Base-by-base conservation (phyloP, 2,888 invertebrate species). In the Dorcus hopei region DNA sequence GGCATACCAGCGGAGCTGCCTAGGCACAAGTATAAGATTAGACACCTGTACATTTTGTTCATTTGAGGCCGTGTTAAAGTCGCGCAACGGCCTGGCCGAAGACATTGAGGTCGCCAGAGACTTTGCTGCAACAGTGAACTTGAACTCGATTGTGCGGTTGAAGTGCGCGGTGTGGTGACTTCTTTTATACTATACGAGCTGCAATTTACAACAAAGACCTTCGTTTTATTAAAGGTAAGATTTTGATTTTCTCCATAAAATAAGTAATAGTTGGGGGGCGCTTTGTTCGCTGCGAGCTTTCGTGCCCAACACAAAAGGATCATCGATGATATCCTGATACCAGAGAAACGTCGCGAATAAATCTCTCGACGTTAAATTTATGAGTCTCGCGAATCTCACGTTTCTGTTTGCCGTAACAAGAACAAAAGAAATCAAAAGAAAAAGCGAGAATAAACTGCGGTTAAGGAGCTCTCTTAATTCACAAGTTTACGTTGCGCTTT, bases 41-140 rank as follows among this genome's bases (percentile, higher is more conserved):
- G 70, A 68, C 73, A 72, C 74, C 72, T 74, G 77, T 70, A 68
- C 64, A 65, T 66, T 72, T 73, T 67, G 72, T 74, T 73, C 76
- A 76, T 75, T 76, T 74, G 73, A 71, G 68, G 65, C 63, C 63
- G 65, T 65, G 70, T 66, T 64, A 67, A 65, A 70, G 68, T 69
- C 68, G 70, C 71, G 70, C 68, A 70, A 14, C 70, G 68, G 68
- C 63, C 62, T 19, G 50, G 51, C 61, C 59, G 53, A 56, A 63
- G 66, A 65, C 66, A 60, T 53, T 50, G 60, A 63, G 56, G 60
- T 61, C 61, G 59, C 14, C 58, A 58, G 57, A 65, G 56, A 39
- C 58, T 57, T 60, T 58, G 56, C 61, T 60, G 26, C 50, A 50
- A 54, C 39, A 62, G 69, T 70, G 70, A 68, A 70, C 70, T 70